Evolutionary conservation across 1,140 invertebrate genomes (phyloP).

Genomic region (Lasioglossum baleicum): DNA sequence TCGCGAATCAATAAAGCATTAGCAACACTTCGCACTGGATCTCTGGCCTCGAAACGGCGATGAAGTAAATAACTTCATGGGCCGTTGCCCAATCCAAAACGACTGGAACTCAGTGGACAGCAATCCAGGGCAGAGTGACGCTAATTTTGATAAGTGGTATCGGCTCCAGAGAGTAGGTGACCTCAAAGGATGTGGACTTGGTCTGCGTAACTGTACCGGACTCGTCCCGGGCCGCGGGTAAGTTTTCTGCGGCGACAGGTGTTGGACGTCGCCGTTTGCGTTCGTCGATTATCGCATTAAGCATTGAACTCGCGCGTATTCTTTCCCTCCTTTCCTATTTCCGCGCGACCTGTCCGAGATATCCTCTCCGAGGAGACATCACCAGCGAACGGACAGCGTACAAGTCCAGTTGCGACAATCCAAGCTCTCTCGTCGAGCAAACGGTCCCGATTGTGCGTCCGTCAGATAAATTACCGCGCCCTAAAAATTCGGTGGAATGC

Average conservation of each 20-base stretch:
- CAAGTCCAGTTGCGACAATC: background rate
- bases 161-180: conserved; percentile 46
- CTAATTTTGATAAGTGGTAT: background rate
- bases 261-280: conserved; percentile 24
- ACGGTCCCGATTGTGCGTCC: background rate
- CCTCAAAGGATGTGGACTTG: conserved; percentile 56
- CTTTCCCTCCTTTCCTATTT: background rate
- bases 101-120: too few species aligned
- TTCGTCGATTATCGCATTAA: conserved; percentile 11
- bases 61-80: too few species aligned
- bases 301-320: background rate
- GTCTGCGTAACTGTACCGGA: conserved; percentile 48
- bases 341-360: background rate
- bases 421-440: background rate
- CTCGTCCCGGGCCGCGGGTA: too few species aligned
- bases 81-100: too few species aligned
- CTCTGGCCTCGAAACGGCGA: too few species aligned
- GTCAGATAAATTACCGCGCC: background rate
- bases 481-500: background rate
- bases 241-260: conserved; percentile 20
- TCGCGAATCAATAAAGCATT: background rate
- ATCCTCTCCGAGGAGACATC: too few species aligned
- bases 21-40: too few species aligned
- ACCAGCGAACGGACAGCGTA: too few species aligned
- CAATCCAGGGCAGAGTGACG: too few species aligned